Conservation (phyloP, 2,797 vertebrate species). For the Fringilla coelebs region DNA sequence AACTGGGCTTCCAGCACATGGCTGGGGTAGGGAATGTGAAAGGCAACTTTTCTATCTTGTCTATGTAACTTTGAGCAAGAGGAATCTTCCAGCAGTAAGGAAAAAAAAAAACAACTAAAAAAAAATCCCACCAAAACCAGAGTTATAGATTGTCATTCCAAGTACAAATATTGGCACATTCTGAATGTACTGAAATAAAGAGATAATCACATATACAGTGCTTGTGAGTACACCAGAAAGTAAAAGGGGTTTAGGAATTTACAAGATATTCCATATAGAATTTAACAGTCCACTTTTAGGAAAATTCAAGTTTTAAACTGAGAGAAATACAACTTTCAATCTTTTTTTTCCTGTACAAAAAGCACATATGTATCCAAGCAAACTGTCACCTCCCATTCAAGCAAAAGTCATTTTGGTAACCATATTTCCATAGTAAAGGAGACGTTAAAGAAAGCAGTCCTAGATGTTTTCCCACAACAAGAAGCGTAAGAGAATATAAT, state of each 20-base stretch:
- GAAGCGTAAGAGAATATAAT: not conserved
- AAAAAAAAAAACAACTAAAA: not conserved
- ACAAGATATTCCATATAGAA: not conserved
- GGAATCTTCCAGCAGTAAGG: not conserved
- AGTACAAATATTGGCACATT: not conserved
- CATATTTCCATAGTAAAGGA: not conserved
- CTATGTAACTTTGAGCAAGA: not conserved
- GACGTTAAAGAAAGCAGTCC: not conserved
- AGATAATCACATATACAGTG: not conserved
- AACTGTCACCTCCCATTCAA: not conserved
- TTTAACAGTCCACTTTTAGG: not conserved
- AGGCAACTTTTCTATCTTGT: not conserved
- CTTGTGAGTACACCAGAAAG: not conserved
- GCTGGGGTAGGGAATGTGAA: not conserved
- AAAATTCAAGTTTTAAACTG: not conserved
- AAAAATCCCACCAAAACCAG: not conserved
- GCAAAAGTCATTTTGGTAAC: not conserved
- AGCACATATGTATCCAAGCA: not conserved
- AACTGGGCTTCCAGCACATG: not conserved
- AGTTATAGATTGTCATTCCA: not conserved
- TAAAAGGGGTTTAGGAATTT: not conserved
- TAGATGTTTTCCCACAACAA: not conserved
- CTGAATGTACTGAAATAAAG: not conserved
- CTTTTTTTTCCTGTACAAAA: not conserved
- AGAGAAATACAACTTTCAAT: not conserved